Evolutionary conservation across 2,888 invertebrate genomes (phyloP).

Genomic region (Carpatolechia fugitivella): DNA sequence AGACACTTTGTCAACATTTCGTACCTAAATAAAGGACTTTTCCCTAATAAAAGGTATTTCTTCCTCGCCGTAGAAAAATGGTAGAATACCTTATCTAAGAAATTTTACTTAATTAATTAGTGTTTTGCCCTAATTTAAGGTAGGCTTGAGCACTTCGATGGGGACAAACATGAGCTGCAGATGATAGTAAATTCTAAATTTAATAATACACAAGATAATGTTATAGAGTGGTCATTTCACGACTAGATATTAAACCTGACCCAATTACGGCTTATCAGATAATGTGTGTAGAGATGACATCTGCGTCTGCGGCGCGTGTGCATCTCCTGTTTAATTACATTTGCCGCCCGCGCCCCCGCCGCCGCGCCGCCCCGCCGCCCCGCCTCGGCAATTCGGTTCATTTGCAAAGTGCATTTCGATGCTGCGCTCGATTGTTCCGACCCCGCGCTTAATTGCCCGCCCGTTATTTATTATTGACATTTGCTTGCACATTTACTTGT

Average conservation of each 20-base stretch:
- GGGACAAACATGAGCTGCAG: too few species aligned
- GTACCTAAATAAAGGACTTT: not conserved
- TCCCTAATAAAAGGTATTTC: not conserved
- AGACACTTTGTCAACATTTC: constrained; percentile 3
- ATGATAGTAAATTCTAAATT: too few species aligned
- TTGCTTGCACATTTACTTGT: constrained; percentile 56
- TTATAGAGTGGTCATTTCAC: too few species aligned
- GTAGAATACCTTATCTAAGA: too few species aligned
- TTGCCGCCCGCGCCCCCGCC: constrained; percentile 41
- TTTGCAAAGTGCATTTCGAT: constrained; percentile 79
- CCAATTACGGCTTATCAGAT: constrained; percentile 20
- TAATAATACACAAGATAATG: too few species aligned
- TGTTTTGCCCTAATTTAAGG: too few species aligned
- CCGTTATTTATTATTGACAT: constrained; percentile 72
- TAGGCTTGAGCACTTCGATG: too few species aligned
- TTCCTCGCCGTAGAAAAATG: too few species aligned
- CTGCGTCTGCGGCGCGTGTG: constrained; percentile 56
- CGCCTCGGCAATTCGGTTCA: constrained; percentile 58
- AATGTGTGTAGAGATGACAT: constrained; percentile 38
- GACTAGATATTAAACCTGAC: constrained; percentile 7
- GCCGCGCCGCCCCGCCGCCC: constrained; percentile 29
- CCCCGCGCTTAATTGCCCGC: constrained; percentile 68
- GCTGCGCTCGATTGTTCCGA: constrained; percentile 65
- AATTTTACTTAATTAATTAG: too few species aligned
- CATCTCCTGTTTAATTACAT: constrained; percentile 69